A percentile compares a stretch with the other conserved stretches of the same genome.
These are phyloP conservation scores for Siniperca scherzeri DNA, from an alignment of 2,797 vertebrate genomes.

Conservation along the genomic window DNA sequence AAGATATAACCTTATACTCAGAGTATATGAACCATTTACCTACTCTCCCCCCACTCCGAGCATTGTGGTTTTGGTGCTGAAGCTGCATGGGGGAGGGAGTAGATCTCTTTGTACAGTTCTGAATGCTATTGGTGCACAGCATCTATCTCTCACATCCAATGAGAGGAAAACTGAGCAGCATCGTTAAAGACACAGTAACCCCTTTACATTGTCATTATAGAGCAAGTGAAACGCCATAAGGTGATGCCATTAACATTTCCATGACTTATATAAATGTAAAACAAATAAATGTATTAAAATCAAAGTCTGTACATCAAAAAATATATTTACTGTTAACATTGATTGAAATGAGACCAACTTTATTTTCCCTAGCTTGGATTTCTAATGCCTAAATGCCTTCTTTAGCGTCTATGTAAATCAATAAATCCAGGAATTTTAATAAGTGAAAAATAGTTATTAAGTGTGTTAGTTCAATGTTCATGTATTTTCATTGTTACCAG, in stretches of 20 bases:
- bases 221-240: not conserved
- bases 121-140: conserved; percentile 75
- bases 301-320: fast-evolving
- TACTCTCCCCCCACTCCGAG: conserved; percentile 28
- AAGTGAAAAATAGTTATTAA: not conserved
- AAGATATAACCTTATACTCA: not conserved
- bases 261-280: not conserved
- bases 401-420: not conserved
- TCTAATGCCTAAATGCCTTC: not conserved
- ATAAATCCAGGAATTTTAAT: not conserved
- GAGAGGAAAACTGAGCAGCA: conserved; percentile 17
- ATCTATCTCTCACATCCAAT: conserved; percentile 59
- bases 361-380: not conserved
- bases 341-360: not conserved
- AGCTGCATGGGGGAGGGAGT: conserved; percentile 71
- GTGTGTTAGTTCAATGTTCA: not conserved
- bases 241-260: not conserved
- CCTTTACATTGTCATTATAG: not conserved
- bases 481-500: not conserved
- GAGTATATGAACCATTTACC: conserved; percentile 15
- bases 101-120: conserved; percentile 83
- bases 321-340: not conserved
- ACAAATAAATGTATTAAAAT: not conserved
- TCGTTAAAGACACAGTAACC: conserved; percentile 48
- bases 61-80: conserved; percentile 63